These are phyloP conservation scores for Potorous gilbertii DNA, from an alignment of 2,797 vertebrate genomes.

Conservation along the genomic window DNA sequence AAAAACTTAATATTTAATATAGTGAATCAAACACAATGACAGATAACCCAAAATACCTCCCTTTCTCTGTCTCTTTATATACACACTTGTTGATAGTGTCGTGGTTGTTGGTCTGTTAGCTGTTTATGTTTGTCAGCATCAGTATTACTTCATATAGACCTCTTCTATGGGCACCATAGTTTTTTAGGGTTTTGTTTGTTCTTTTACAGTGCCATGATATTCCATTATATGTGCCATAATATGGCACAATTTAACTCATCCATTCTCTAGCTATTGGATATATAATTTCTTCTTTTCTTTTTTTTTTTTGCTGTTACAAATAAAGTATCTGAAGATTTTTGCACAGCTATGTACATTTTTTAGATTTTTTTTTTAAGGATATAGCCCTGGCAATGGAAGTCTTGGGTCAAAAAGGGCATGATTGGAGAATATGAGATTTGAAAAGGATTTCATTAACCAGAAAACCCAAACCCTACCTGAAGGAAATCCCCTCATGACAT, in stretches of 20 bases:
- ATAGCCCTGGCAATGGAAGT: neutral
- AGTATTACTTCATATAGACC: neutral
- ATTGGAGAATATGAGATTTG: neutral
- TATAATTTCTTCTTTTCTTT: neutral
- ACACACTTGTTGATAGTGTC: too few species aligned
- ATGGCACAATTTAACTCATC: neutral
- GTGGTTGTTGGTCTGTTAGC: neutral
- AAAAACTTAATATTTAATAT: neutral
- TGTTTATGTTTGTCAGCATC: neutral
- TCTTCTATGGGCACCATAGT: neutral
- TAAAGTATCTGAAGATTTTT: neutral
- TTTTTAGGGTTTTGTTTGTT: neutral
- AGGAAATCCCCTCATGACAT: neutral
- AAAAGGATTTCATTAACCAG: neutral
- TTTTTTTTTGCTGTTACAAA: neutral
- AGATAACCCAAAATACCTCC: neutral
- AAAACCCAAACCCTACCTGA: neutral
- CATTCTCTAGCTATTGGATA: neutral
- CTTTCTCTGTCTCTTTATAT: neutral
- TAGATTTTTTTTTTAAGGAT: neutral
- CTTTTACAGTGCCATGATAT: neutral
- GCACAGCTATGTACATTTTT: neutral
- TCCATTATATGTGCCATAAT: neutral
- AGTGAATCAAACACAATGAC: neutral
- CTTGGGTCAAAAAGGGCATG: neutral